Base-by-base conservation (phyloP, 2,888 invertebrate species). In the Ennomos quercinarius region DNA sequence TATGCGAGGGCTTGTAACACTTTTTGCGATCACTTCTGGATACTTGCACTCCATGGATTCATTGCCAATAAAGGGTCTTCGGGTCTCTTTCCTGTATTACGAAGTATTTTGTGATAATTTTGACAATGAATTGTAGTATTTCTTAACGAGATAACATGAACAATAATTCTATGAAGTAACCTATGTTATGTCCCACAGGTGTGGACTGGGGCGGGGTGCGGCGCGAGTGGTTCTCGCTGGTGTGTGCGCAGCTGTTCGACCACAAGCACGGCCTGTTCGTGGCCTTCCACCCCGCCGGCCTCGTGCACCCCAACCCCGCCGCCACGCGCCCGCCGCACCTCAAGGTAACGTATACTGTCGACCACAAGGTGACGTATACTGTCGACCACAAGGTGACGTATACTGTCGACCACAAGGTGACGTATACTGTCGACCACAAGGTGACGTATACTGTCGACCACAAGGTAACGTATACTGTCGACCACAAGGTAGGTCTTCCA, bases 171-270 rank as follows among this genome's bases (percentile, higher is more conserved):
- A 17, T 17, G 17, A 17, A 17, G 17, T 17, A 17, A 17, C 17
- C 2, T 17, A 17, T 17, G 17, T 17, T 17, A 27, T 11, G 36
- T 43, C 40, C 34, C n/a, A 17, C 77, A 97, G 97, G 97, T 46
- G 95, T 98, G 74, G 98, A 98, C 90, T 98, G 97, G 98, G 98
- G 98, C 69, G 98, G 98, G 5, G 93, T 98, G 45, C 94, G 98
- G 6, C 95, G 98, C 62, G 99, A 99, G 89, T 99, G 98, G 98
- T 98, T 98, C 89, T 98, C 98, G 71, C 86, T 98, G 68, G 94
- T 98, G 67, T 98, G 98, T 87, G 96, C 95, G 10, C 94, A 96
- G 65, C 91, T 99, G 57, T 99, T 98, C 88, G 98, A 98, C 88
- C 94, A 97, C 12, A 95, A 95, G 71, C 94, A 95, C 78, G 96